A percentile compares a stretch with the other conserved stretches of the same genome.
Evolutionary conservation across 2,797 vertebrate genomes (phyloP).

Genomic region (Valencia hispanica): DNA sequence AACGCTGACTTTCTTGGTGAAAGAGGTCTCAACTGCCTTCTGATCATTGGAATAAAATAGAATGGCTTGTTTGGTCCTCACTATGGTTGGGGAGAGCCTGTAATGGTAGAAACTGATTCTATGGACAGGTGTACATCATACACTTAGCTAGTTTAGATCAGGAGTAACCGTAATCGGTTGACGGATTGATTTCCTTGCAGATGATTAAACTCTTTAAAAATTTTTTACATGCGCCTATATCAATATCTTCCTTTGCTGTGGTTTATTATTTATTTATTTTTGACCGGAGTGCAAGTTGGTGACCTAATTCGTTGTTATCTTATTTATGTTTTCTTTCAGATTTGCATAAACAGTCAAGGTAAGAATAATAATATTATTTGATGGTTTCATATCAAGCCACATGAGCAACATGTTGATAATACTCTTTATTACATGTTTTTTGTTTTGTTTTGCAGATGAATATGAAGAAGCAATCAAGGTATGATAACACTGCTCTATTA

Average conservation of each 20-base stretch:
- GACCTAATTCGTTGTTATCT: background rate
- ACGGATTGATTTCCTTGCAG: too few species aligned
- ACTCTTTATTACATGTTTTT: slow-evolving; percentile 28
- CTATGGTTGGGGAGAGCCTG: too few species aligned
- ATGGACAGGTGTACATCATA: too few species aligned
- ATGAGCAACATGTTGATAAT: background rate
- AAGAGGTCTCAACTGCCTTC: too few species aligned
- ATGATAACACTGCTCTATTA: slow-evolving; percentile 30
- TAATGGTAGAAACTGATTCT: too few species aligned
- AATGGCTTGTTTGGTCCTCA: too few species aligned
- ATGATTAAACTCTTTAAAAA: too few species aligned
- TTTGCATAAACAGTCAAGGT: slow-evolving; percentile 98
- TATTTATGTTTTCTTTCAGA: slow-evolving; percentile 77
- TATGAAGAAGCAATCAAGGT: slow-evolving; percentile 99
- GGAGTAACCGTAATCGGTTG: too few species aligned
- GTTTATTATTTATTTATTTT: background rate
- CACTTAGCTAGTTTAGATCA: too few species aligned
- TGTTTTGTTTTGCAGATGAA: slow-evolving; percentile 85
- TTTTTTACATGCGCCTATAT: too few species aligned
- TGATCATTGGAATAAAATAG: too few species aligned
- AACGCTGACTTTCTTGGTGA: too few species aligned
- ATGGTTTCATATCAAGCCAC: background rate
- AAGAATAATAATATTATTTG: slow-evolving; percentile 42
- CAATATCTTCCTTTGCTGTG: background rate
- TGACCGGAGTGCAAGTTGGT: background rate